Percentiles rank a stretch among this genome's conserved stretches.
Evolutionary conservation across 2,888 invertebrate species (phyloP).

Genomic region (Erynnis tages): DNA sequence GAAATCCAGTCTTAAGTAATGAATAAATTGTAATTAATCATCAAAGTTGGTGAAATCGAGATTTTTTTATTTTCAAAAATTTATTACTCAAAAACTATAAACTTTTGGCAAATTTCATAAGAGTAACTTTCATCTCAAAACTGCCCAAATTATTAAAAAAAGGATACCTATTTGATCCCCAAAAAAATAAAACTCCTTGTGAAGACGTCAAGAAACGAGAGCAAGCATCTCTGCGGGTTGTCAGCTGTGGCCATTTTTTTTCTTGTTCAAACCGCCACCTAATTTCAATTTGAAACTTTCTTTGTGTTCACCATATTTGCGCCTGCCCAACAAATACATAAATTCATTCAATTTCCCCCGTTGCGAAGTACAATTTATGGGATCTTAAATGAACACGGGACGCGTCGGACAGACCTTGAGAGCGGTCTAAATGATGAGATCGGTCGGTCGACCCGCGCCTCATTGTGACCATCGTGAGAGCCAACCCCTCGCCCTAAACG

Average conservation of each 20-base stretch:
- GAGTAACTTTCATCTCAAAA: no score
- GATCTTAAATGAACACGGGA: constrained; percentile 17
- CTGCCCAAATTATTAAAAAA: no score
- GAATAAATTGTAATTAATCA: no score
- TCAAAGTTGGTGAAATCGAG: no score
- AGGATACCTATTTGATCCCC: no score
- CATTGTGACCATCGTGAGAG: constrained; percentile 58
- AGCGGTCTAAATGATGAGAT: constrained; percentile 53
- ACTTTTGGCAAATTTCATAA: no score
- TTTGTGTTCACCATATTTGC: constrained; percentile 19
- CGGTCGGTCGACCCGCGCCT: constrained; percentile 38
- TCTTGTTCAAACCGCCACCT: background rate
- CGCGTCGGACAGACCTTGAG: constrained; percentile 51
- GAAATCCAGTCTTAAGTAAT: no score
- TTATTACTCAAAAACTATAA: no score
- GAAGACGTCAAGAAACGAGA: background rate
- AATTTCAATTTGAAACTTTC: constrained; percentile 3
- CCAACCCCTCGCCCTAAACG: constrained; percentile 41
- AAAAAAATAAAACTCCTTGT: no score
- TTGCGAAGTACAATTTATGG: background rate
- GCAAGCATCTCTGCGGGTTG: background rate
- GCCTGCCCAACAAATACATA: constrained; percentile 16
- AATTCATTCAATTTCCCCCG: constrained; percentile 15
- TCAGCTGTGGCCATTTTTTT: constrained; percentile 8
- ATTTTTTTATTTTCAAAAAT: no score